These are phyloP conservation scores for Syndactyla subalaris DNA, from an alignment of 2,797 vertebrate genomes.

Conservation along the genomic window DNA sequence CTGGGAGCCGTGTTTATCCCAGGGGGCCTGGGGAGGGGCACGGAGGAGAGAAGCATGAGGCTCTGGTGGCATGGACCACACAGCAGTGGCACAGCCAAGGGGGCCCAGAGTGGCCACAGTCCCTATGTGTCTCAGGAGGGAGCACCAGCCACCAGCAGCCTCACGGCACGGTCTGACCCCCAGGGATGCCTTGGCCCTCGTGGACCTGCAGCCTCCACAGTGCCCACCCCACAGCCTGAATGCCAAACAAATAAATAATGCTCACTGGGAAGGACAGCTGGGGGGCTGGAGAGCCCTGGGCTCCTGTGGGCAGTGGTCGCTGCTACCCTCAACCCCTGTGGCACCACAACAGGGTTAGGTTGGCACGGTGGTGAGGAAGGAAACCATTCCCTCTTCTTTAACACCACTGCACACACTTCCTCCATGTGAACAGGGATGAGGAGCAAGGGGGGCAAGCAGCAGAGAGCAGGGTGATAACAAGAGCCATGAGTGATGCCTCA, in stretches of 20 bases:
- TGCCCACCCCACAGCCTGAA: background rate
- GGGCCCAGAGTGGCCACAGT: background rate
- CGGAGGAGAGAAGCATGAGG: background rate
- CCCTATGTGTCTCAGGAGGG: background rate
- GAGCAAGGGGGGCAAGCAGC: background rate
- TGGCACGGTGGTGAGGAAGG: background rate
- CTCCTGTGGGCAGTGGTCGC: background rate
- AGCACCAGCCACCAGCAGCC: background rate
- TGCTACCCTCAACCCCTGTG: background rate
- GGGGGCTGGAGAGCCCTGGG: background rate
- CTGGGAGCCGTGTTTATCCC: background rate
- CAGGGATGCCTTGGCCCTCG: background rate
- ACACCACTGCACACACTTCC: background rate
- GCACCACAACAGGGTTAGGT: background rate
- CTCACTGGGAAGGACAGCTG: background rate
- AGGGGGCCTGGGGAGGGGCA: background rate
- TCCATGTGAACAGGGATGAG: background rate
- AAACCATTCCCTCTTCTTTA: background rate
- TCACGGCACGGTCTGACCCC: background rate
- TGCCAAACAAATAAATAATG: background rate
- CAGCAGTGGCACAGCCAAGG: background rate
- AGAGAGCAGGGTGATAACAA: background rate
- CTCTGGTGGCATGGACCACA: background rate
- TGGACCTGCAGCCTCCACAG: background rate
- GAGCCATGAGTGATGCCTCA: rapidly evolving